Base-by-base conservation (phyloP, 1,140 invertebrate genomes). In the Brachionus sp. region DNA sequence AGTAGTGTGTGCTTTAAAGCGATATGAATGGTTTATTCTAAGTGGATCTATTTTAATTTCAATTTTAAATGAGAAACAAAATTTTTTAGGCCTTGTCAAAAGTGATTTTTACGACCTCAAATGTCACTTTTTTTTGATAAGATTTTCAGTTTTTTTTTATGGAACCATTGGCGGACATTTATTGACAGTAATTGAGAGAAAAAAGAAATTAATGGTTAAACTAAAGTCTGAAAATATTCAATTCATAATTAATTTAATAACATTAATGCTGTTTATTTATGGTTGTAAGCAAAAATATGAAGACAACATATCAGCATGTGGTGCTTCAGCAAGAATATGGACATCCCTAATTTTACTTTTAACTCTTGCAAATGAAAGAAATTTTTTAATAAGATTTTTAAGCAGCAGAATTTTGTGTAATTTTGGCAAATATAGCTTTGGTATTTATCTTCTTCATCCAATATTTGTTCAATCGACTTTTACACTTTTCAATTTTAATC, bases 401-500 rank as follows among this genome's bases (percentile, higher is more conserved):
- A 37, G 25, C 13, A 78, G n/a, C 19, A 50, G 29, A 1, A 53
- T 50, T 57, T 62, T 78, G 29, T 10, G 42, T 16, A 78, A 23
- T 33, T 50, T 13, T 78, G 75, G 75, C 13, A 42, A 29, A 53
- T 78, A 78, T 29, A 78, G 75, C 12, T 78, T 78, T 37, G 75
- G 75, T 16, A 33, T 78, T 29, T 78, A 78, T 19, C 42, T 78
- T 19, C 42, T 78, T 7, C 75, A 78, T 50, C 75, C 75, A 16
- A 78, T 78, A 50, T 53, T 78, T 78, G 46, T 78, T n/a, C 75
- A 70, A 39, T 39, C 66, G 39, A 70, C 66, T 16, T 16, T 70
- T 7, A 13, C 37, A 19, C 46, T n/a, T 29, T 77, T 77, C 25
- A 50, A 33, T 77, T 77, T 77, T 29, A 46, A 13, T 23, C 12